Conservation (phyloP, 1,140 invertebrate genomes). For the Prorops nasuta region DNA sequence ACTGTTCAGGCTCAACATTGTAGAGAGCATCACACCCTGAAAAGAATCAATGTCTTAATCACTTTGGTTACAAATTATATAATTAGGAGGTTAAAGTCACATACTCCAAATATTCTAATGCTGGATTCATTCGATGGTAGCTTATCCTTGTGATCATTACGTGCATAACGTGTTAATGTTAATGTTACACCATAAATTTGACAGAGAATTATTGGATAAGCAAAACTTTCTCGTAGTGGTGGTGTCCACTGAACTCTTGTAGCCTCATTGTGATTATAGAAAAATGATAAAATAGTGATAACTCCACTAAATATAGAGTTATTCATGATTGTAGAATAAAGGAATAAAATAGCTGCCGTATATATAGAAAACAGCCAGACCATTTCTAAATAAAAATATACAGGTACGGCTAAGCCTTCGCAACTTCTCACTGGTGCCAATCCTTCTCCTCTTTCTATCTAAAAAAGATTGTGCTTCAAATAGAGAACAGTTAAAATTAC, state of each 20-base stretch:
- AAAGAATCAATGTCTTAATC: constrained; percentile 5
- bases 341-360: constrained; percentile 64
- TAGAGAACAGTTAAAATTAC: background rate
- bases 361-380: constrained; percentile 68
- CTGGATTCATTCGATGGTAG: too few relatives aligned
- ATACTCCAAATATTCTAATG: background rate
- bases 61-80: background rate
- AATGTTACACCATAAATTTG: too few relatives aligned
- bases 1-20: constrained; percentile 58
- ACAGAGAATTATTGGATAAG: constrained; percentile 65
- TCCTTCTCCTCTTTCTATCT: constrained; percentile 65
- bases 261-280: constrained; percentile 77
- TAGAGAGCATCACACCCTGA: constrained; percentile 39
- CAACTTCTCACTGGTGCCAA: constrained; percentile 71
- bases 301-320: constrained; percentile 69
- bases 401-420: constrained; percentile 73
- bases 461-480: constrained; percentile 20
- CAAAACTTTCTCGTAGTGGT: constrained; percentile 80
- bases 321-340: constrained; percentile 64
- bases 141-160: too few relatives aligned
- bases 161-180: too few relatives aligned
- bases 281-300: constrained; percentile 67
- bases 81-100: constrained; percentile 3
- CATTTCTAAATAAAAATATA: constrained; percentile 73
- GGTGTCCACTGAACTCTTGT: constrained; percentile 84